Conservation (phyloP, 2,113 vertebrate species). For the Zootoca vivipara region DNA sequence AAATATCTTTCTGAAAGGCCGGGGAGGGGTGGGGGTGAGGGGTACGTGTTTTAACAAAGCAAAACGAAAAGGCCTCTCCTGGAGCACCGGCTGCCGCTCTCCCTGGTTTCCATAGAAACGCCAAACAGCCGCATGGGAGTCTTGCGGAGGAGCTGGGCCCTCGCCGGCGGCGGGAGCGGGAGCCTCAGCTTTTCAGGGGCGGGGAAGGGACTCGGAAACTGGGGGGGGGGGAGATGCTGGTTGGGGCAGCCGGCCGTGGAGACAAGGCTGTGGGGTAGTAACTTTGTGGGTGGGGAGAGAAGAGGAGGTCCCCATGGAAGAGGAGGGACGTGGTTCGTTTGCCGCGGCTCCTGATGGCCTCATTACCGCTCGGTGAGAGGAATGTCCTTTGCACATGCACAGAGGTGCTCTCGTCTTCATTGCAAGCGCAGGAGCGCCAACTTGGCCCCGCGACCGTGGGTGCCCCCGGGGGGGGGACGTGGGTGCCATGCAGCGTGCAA, state of each 20-base stretch:
- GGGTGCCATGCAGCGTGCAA: too few species aligned
- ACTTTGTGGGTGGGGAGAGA: too few species aligned
- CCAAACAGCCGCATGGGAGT: slow-evolving; percentile 12
- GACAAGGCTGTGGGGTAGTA: neutral
- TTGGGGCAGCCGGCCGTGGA: neutral
- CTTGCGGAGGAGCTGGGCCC: neutral
- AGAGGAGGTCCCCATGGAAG: fast-evolving
- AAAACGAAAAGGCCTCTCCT: neutral
- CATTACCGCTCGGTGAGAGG: neutral
- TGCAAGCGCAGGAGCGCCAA: too few species aligned
- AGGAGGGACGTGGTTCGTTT: fast-evolving
- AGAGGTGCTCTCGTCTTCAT: neutral
- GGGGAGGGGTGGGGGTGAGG: neutral
- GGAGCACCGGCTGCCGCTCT: too few species aligned
- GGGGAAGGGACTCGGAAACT: neutral
- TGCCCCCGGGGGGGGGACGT: too few species aligned
- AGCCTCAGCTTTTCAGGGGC: neutral
- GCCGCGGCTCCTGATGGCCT: neutral
- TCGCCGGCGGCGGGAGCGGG: neutral
- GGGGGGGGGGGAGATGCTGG: too few species aligned
- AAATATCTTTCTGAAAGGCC: neutral
- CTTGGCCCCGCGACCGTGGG: too few species aligned
- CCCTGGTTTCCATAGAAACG: slow-evolving; percentile 19
- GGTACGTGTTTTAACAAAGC: neutral
- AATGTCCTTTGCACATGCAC: neutral